phyloP scores from a whole-genome alignment of 2,113 vertebrate species.

The Oenanthe oenanthe region DNA sequence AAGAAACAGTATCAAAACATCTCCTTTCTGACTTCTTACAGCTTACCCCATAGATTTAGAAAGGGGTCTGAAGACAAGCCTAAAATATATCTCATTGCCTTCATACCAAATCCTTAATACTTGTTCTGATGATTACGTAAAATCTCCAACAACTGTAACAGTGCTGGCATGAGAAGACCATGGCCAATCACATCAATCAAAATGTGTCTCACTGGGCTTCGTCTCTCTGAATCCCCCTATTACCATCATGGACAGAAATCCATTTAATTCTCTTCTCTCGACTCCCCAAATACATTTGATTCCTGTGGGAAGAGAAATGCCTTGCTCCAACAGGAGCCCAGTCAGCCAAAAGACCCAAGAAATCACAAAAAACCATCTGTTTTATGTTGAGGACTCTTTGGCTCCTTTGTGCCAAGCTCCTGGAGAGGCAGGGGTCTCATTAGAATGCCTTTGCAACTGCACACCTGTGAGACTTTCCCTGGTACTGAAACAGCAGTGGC shows the following conservation, averaged over 20 bases:
- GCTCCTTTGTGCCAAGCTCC: background rate
- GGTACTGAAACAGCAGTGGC: background rate
- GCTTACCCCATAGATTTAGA: background rate
- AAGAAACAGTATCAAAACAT: background rate
- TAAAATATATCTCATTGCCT: background rate
- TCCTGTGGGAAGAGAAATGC: background rate
- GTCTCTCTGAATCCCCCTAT: background rate
- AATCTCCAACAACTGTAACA: background rate
- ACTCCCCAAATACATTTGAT: background rate
- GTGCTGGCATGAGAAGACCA: background rate
- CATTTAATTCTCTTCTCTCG: background rate
- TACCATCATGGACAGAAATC: background rate
- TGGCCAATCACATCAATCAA: background rate
- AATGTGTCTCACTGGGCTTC: background rate
- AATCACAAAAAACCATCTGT: background rate
- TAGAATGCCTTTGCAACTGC: background rate
- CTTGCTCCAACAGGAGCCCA: background rate
- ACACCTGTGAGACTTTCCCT: background rate
- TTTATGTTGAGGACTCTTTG: background rate
- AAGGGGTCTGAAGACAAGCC: background rate
- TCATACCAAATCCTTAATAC: background rate
- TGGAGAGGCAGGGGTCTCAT: background rate
- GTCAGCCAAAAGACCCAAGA: background rate
- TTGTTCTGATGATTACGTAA: background rate
- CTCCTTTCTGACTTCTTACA: background rate